Base-by-base conservation (phyloP, 1,140 invertebrate species). In the Calycopis cecrops region DNA sequence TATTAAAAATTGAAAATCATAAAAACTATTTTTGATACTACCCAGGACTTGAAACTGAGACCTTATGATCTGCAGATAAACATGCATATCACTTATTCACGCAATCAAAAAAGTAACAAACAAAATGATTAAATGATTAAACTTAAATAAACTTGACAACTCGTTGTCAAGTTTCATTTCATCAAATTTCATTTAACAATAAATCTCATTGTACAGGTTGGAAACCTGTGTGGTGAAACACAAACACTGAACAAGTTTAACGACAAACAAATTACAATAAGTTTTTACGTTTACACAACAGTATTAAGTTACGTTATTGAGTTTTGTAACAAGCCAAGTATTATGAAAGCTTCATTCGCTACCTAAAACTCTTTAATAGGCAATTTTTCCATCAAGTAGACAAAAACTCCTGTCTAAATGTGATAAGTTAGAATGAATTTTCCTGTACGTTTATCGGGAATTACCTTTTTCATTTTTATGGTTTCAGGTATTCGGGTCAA, bases 381-480 rank as follows among this genome's bases (percentile, higher is more conserved):
- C 14, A 9, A 16, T 18, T 44, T 8, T 28, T 28, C 21, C 21
- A 28, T 28, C 21, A 28, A 17, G 12, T 17, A 16, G n/a, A 16
- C 12, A 16, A 14, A 44, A 44, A 16, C 9, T 14, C 1, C 4
- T 9, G 12, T 28, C 21, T 44, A 44, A 44, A 44, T 44, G n/a
- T 44, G 40, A 44, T 44, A 44, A 44, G 7, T 44, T 44, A 9
- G 6, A 44, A 18, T 44, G 6, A 44, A 1, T 16, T 3, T 28
- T 44, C 17, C 40, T 44, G 17, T 16, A 3, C 12, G 12, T 14
- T 44, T 44, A 55, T 38, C 33, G 34, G 3, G 16, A 28, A 35
- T 42, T 16, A 93, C 93, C 90, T 93, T 93, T 33, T 93, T 92
- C 14, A 93, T 87, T 57, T 92, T 92, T 58, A 91, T 89, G 33